Evolutionary conservation across 2,113 vertebrate genomes (phyloP).

Genomic region (Gambusia holbrooki): DNA sequence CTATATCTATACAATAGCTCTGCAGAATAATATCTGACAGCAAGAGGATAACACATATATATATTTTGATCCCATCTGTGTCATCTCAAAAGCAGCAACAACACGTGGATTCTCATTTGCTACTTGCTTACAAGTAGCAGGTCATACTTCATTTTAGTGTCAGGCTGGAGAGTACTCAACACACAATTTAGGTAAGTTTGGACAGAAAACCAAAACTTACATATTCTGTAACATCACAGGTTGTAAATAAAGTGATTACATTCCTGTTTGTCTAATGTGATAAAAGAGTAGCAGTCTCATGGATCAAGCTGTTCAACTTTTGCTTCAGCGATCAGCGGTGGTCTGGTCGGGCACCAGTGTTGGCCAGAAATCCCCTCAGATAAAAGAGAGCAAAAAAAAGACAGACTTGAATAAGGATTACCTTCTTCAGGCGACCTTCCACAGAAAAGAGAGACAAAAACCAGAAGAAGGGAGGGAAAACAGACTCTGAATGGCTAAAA

Average conservation of each 20-base stretch:
- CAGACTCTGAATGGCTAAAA: constrained; percentile 64
- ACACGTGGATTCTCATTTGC: constrained; percentile 15
- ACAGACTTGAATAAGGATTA: constrained; percentile 72
- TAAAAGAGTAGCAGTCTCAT: constrained; percentile 67
- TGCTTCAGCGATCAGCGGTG: constrained; percentile 61
- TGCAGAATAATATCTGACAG: constrained; percentile 29
- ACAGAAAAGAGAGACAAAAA: constrained; percentile 33
- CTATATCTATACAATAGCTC: constrained; percentile 29
- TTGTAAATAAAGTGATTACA: constrained; percentile 57
- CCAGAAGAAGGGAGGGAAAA: constrained; percentile 42
- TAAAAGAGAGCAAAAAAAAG: constrained; percentile 55
- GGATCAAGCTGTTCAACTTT: constrained; percentile 52
- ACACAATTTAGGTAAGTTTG: constrained; percentile 59
- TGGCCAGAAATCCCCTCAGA: constrained; percentile 67
- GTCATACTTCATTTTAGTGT: constrained; percentile 20
- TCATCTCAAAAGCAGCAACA: constrained; percentile 9
- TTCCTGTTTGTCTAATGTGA: constrained; percentile 68
- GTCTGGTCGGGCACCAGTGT: constrained; percentile 54
- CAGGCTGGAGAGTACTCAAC: constrained; percentile 34
- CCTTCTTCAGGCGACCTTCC: constrained; percentile 80
- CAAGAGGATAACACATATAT: constrained; percentile 47
- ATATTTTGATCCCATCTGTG: constrained; percentile 35
- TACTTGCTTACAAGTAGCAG: constrained; percentile 14
- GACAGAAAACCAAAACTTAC: constrained; percentile 54
- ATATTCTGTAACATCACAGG: constrained; percentile 61